Evolutionary conservation across 2,113 vertebrate genomes (phyloP).

Genomic region (Pristiophorus japonicus): DNA sequence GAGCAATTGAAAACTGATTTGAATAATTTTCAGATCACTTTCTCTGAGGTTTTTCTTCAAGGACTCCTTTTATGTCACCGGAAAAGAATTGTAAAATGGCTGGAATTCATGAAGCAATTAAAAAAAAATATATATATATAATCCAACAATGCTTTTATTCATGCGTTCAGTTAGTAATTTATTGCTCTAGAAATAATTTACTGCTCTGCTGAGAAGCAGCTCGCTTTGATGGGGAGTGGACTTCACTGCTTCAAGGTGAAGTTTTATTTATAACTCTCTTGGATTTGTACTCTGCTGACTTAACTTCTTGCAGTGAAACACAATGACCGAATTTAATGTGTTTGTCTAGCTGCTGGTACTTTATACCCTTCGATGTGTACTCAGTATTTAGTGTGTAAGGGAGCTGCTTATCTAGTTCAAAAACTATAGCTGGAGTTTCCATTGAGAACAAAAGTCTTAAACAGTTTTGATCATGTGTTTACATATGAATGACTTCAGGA

Average conservation of each 20-base stretch:
- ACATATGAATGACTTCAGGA: too few relatives aligned
- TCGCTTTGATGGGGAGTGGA: background rate
- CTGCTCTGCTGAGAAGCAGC: background rate
- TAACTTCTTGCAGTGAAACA: constrained; percentile 3
- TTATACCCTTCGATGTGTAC: background rate
- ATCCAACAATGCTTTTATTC: constrained; percentile 13
- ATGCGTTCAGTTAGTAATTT: background rate
- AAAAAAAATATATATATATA: too few relatives aligned
- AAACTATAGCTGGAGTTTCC: background rate
- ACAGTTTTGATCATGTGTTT: background rate
- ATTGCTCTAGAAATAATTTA: background rate
- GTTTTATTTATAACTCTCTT: background rate
- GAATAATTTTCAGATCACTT: background rate
- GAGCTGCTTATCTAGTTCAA: background rate
- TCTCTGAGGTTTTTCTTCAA: background rate
- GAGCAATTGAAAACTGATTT: background rate
- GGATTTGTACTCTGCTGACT: background rate
- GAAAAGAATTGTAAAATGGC: background rate
- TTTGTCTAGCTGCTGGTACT: background rate
- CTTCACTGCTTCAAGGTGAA: background rate
- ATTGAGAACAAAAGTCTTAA: background rate
- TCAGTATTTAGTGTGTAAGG: too few relatives aligned
- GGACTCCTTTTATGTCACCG: background rate
- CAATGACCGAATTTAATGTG: background rate
- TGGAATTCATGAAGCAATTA: background rate